Base-by-base conservation (phyloP, 2,113 vertebrate species). In the Oriolus oriolus region DNA sequence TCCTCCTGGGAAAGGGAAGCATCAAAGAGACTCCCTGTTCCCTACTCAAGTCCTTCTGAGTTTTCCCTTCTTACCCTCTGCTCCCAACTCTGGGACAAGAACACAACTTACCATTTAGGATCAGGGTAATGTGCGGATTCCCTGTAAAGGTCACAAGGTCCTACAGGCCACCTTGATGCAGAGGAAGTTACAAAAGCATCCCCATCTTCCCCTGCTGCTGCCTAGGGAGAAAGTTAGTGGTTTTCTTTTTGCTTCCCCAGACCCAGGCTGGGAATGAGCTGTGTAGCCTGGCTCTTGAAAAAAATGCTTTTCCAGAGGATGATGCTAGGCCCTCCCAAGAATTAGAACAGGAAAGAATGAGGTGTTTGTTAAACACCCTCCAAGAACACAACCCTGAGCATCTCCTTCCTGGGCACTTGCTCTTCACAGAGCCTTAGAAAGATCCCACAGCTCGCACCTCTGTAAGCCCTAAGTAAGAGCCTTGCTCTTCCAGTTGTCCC, bases 301-400 rank as follows among this genome's bases (percentile, higher is more conserved):
- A 13, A 4, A 6, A 8, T 26, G 27, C 30, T 73, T 57, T 61
- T 69, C 41, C 42, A 68, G 44, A 69, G 63, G n/a, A 76, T 5
- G 2, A 49, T 37, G 57, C 31, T 21, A 37, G 30, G 50, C 50
- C 74, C 37, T 56, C 41, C 27, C 54, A 53, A 42, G 50, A 56
- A 9, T 13, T 27, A 50, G 22, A 35, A 44, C 1, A 5, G 53
- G 37, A 47, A 87, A 18, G 35, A 73, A 79, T 0, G 0, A 73
- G 37, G 24, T 16, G 13, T 57, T 79, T 87, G 45, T 61, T 76
- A 2, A 81, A 44, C 27, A 76, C 8, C 20, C 24, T 59, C 24
- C 31, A 64, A 64, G 50, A 76, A 41, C 28, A 57, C 37, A 35
- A 11, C 8, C 19, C 39, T 22, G 39, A 71, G 7, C 1, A 6